Evolutionary conservation across 1,140 invertebrate genomes (phyloP).

Genomic region (Linepithema humile): DNA sequence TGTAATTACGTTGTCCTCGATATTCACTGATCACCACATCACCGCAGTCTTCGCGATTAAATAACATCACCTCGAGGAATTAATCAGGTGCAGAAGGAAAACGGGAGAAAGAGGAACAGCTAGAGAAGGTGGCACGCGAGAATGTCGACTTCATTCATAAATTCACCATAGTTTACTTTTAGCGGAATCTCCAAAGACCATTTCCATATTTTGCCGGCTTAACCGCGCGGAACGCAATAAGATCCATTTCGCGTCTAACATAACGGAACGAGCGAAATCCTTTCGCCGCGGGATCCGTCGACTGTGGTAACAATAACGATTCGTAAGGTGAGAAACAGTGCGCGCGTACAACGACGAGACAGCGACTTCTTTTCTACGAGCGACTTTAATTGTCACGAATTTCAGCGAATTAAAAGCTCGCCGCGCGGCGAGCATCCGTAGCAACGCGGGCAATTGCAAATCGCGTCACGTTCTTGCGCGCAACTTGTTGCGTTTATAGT

Average conservation of each 20-base stretch:
- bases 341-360: background rate
- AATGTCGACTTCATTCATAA: constrained; percentile 50
- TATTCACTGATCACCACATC: constrained; percentile 16
- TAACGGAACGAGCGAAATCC: constrained; percentile 14
- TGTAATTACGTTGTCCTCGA: background rate
- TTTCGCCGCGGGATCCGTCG: constrained; percentile 22
- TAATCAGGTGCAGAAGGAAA: background rate
- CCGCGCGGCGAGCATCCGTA: too few species aligned
- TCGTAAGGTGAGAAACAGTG: background rate
- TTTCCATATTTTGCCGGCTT: constrained; percentile 61
- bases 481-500: constrained; percentile 10
- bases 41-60: background rate
- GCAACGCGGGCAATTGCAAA: too few species aligned
- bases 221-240: constrained; percentile 64
- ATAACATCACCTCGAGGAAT: constrained; percentile 13
- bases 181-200: constrained; percentile 8
- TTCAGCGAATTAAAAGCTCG: background rate
- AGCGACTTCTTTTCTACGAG: background rate
- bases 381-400: background rate
- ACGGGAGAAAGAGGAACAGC: background rate
- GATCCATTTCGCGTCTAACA: constrained; percentile 41
- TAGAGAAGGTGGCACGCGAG: background rate
- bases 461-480: constrained; percentile 14
- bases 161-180: constrained; percentile 55
- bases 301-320: background rate